phyloP scores from a whole-genome alignment of 2,113 vertebrate genomes.

The Lethenteron camtschaticum region DNA sequence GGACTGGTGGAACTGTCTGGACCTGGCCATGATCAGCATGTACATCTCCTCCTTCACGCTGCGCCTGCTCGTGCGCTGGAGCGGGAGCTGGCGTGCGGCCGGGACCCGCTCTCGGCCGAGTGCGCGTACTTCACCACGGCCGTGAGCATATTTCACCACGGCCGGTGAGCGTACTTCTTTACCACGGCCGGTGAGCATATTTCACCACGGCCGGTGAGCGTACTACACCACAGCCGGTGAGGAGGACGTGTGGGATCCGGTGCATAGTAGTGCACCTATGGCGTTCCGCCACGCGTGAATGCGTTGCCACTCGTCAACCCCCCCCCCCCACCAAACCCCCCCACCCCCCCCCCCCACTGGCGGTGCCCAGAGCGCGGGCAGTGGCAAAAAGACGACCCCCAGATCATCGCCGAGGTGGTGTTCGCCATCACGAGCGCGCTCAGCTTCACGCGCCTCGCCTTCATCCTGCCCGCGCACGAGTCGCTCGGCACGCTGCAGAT shows the following conservation, averaged over 20 bases:
- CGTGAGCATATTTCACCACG: conserved; percentile 12
- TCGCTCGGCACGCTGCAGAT: conserved; percentile 64
- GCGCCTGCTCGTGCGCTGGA: conserved; percentile 36
- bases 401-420: conserved; percentile 53
- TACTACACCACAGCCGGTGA: no score
- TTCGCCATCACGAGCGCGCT: conserved; percentile 73
- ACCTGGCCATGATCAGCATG: conserved; percentile 57
- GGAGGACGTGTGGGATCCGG: no score
- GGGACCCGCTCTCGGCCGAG: conserved; percentile 12
- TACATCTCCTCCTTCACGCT: conserved; percentile 50
- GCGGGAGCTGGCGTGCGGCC: conserved; percentile 32
- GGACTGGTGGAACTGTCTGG: conserved; percentile 73
- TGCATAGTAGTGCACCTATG: no score
- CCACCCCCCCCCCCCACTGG: background rate
- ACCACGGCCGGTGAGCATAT: no score
- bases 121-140: conserved; percentile 46
- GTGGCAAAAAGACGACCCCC: conserved; percentile 57
- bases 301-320: no score
- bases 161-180: conserved; percentile 11
- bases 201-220: no score
- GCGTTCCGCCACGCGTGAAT: no score
- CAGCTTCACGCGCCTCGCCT: conserved; percentile 58
- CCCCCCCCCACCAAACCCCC: no score
- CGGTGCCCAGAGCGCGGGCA: conserved; percentile 22
- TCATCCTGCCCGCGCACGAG: conserved; percentile 58